Evolutionary conservation across 2,113 vertebrate genomes (phyloP), one percentile per base, ranked within the genome.

Genomic region (Cyanistes caeruleus): DNA sequence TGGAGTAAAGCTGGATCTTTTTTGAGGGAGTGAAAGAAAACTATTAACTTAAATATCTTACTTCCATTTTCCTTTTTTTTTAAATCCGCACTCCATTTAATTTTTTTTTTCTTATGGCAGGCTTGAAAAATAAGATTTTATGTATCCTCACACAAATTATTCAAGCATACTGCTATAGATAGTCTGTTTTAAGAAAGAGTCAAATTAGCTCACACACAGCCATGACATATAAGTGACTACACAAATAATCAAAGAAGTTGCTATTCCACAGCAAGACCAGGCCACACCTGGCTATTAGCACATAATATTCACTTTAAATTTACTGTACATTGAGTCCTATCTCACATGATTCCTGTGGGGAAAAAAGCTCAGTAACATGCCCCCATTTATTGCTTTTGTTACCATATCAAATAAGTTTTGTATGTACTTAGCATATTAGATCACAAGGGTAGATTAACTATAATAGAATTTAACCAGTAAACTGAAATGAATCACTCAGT

Each of bases 81-180:
- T 8, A 0, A 48, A 60, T 35, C 14, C 8, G 49, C 49, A 17
- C 2, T 23, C 9, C 1, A 13, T 25, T 11, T 23, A 5, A 0
- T 13, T 59, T 15, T 30, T 60, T 59, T 68, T 48, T 59, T 55
- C 53, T 39, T 9, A 22, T 52, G 24, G 37, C 5, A 79, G 37
- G 37, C 27, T 64, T 85, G 37, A 78, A 78, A 83, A 76, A 31
- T 31, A 76, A 63, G 30, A 59, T 59, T 56, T 52, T 59, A 35
- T 69, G 5, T 7, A 18, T 7, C 7, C 18, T 27, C 28, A 24
- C 10, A 25, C 14, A 58, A 25, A 69, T 60, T 28, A 49, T 58
- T 53, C 13, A 93, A 89, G 24, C 5, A 24, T 7, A 41, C 31
- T 68, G 16, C 39, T 62, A 41, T 4, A 70, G n/a, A 58, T 52